Percentiles rank a stretch among this genome's conserved stretches.
phyloP scores from a whole-genome alignment of 2,797 vertebrate species.

The Bradypodion pumilum region DNA sequence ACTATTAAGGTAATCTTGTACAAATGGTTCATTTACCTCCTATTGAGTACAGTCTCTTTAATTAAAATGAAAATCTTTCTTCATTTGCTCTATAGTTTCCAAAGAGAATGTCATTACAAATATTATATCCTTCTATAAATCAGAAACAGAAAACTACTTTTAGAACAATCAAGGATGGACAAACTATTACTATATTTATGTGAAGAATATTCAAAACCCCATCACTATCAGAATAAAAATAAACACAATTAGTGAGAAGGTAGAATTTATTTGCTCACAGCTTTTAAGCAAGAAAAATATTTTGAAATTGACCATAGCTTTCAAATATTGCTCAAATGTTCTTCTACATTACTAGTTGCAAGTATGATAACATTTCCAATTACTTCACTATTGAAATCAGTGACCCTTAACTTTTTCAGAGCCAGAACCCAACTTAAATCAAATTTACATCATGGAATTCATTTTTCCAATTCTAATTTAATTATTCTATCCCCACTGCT shows the following conservation, averaged over 20 bases:
- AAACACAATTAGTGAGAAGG: constrained; percentile 29
- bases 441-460: neutral
- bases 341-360: neutral
- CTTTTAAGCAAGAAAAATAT: no score
- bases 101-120: constrained; percentile 8
- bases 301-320: no score
- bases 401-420: neutral
- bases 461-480: no score
- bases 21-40: constrained; percentile 39
- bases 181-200: neutral
- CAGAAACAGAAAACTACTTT: no score
- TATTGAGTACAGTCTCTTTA: constrained; percentile 35
- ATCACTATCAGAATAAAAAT: constrained; percentile 31
- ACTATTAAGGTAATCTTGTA: constrained; percentile 21
- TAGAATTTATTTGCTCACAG: neutral
- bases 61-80: constrained; percentile 50
- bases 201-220: constrained; percentile 27
- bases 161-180: neutral
- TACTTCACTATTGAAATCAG: neutral
- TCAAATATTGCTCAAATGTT: neutral
- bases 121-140: constrained; percentile 16
- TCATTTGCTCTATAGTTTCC: constrained; percentile 29
- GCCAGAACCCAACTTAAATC: neutral
- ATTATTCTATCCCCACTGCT: no score
- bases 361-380: neutral